A percentile compares a stretch with the other conserved stretches of the same genome.
phyloP scores from a whole-genome alignment of 2,797 vertebrate genomes.

The Periparus ater region DNA sequence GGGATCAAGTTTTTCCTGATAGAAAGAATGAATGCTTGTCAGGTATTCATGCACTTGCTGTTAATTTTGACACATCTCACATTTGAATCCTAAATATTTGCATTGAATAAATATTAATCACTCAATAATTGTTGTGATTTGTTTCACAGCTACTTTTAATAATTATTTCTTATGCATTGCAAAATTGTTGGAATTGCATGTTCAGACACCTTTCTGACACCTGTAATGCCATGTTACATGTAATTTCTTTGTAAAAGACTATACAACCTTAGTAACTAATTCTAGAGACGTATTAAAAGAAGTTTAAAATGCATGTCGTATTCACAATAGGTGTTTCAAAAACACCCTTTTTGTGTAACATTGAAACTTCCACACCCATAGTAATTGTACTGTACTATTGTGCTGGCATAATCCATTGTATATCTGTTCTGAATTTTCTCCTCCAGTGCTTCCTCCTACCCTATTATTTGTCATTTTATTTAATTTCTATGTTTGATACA shows the following conservation, averaged over 20 bases:
- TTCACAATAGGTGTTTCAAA: neutral
- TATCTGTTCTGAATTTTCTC: conserved; percentile 32
- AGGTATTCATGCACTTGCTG: neutral
- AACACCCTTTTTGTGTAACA: neutral
- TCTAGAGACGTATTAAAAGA: neutral
- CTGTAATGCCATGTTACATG: neutral
- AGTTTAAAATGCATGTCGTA: neutral
- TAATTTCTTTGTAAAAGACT: neutral
- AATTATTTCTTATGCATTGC: neutral
- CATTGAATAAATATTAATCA: neutral
- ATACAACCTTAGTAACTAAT: neutral
- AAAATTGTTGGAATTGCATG: neutral
- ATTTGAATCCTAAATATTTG: neutral
- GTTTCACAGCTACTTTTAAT: neutral
- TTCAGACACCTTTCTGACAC: neutral
- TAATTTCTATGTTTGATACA: conserved; percentile 18
- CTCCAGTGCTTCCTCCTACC: neutral
- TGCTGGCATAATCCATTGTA: neutral
- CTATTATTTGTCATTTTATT: conserved; percentile 49
- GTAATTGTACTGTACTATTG: neutral
- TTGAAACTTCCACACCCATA: neutral
- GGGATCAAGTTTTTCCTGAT: neutral
- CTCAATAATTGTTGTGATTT: neutral
- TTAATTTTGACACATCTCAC: neutral
- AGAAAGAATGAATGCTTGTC: neutral